Percentiles rank a stretch among this genome's conserved stretches.
phyloP scores from a whole-genome alignment of 2,797 vertebrate species.

The Propithecus deckenii region DNA sequence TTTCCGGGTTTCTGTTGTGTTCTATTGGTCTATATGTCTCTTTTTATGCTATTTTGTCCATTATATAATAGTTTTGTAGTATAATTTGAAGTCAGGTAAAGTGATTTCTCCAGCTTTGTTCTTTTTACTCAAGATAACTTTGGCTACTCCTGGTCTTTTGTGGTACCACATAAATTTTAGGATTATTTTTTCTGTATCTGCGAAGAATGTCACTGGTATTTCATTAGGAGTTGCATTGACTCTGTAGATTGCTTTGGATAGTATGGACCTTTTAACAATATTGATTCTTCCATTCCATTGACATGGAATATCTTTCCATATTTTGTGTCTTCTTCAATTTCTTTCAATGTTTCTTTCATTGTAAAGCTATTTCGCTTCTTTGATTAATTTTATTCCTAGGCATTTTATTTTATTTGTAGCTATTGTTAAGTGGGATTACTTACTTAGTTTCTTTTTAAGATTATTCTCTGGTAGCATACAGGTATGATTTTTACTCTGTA shows the following conservation, averaged over 20 bases:
- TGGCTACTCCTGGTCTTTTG: not conserved
- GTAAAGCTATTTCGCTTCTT: not conserved
- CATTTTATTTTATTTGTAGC: not conserved
- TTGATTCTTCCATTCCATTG: not conserved
- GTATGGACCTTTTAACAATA: not conserved
- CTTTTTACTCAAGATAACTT: not conserved
- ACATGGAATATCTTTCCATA: not conserved
- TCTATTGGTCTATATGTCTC: not conserved
- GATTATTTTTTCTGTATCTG: not conserved
- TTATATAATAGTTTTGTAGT: not conserved
- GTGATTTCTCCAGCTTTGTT: not conserved
- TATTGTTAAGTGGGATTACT: not conserved
- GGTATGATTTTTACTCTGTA: not conserved
- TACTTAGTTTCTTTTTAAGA: not conserved
- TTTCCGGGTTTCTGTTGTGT: not conserved
- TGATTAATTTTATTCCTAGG: not conserved
- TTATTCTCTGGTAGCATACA: not conserved
- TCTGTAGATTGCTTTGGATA: not conserved
- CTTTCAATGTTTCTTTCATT: not conserved
- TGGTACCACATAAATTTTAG: not conserved
- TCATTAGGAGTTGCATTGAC: not conserved
- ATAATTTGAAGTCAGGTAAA: not conserved
- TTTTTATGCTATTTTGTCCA: not conserved
- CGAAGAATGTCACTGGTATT: not conserved
- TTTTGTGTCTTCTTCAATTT: not conserved